Evolutionary conservation across 2,888 invertebrate genomes (phyloP).

Genomic region (Apamea epomidion): DNA sequence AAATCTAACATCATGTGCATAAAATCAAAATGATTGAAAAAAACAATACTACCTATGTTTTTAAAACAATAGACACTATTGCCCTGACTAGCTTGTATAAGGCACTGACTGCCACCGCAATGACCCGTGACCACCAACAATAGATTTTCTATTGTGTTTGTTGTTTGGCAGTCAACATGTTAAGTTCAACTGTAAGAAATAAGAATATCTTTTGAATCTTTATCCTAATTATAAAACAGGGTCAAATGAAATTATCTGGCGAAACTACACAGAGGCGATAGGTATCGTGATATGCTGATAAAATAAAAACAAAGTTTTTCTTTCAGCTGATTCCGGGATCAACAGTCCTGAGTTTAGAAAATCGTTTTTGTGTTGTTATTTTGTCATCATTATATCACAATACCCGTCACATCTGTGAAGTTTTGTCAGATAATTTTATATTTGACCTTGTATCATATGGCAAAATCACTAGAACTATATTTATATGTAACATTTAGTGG

Average conservation of each 20-base stretch:
- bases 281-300: not conserved
- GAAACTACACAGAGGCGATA: constrained; percentile 1
- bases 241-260: not conserved
- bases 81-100: not conserved
- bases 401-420: not conserved
- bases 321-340: not conserved
- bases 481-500: constrained; percentile 39
- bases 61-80: not conserved
- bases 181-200: not conserved
- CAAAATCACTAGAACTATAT: constrained; percentile 37
- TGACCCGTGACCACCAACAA: too few species aligned
- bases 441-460: not conserved
- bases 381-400: not conserved
- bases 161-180: too few species aligned
- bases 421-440: not conserved
- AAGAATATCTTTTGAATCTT: not conserved
- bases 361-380: not conserved
- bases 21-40: not conserved
- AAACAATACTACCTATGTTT: not conserved
- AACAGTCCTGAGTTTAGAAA: not conserved
- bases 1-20: not conserved
- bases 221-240: not conserved
- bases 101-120: too few species aligned
- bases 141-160: too few species aligned
- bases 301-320: not conserved